These are phyloP conservation scores for Drosophila insularis DNA, from an alignment of 1,140 invertebrate genomes.

Conservation along the genomic window DNA sequence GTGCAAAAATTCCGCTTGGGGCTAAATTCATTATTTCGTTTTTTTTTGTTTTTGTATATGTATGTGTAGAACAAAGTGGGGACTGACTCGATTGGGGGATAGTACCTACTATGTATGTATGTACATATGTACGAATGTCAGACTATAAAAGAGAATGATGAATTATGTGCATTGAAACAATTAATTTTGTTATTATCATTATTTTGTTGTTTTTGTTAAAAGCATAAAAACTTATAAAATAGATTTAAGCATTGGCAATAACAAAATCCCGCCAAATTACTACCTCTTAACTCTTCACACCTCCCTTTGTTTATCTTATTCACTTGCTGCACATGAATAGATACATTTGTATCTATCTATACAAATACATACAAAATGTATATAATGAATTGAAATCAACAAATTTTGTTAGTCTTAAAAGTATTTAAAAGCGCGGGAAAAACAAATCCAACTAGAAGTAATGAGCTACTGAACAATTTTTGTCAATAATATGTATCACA, in stretches of 20 bases:
- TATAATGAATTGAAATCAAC: background rate
- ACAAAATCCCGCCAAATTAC: slow-evolving; percentile 61
- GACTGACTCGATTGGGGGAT: background rate
- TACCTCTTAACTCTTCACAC: slow-evolving; percentile 25
- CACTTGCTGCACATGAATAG: slow-evolving; percentile 35
- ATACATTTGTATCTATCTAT: slow-evolving; percentile 9
- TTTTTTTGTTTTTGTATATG: slow-evolving; percentile 59
- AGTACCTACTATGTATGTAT: slow-evolving; percentile 9
- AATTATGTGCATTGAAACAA: slow-evolving; percentile 58
- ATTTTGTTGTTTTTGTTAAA: slow-evolving; percentile 25
- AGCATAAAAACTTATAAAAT: slow-evolving; percentile 57
- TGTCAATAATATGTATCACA: no score
- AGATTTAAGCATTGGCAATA: slow-evolving; percentile 39
- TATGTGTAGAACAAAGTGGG: slow-evolving; percentile 21
- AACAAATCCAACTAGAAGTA: no score
- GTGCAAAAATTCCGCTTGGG: slow-evolving; percentile 70
- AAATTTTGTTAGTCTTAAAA: background rate
- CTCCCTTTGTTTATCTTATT: no score
- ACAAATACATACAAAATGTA: slow-evolving; percentile 7
- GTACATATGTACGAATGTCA: slow-evolving; percentile 65
- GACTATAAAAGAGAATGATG: slow-evolving; percentile 70
- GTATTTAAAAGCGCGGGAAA: background rate
- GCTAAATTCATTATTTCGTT: slow-evolving; percentile 66
- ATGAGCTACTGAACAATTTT: no score
- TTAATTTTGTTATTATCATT: slow-evolving; percentile 2